Evolutionary conservation across 2,888 invertebrate genomes (phyloP).

Genomic region (Erebia epiphron): DNA sequence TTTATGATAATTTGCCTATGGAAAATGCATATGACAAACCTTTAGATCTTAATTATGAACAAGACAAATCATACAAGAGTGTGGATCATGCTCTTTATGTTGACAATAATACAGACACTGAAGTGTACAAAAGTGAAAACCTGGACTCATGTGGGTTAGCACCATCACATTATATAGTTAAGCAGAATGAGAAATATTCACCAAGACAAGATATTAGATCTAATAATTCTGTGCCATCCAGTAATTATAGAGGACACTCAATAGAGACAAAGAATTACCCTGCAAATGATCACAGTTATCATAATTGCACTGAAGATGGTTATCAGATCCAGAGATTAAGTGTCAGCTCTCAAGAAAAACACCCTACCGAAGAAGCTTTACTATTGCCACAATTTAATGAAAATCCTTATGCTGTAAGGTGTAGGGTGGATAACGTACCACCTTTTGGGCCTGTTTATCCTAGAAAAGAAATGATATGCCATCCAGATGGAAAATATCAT

Average conservation of each 20-base stretch:
- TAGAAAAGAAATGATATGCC: constrained; percentile 64
- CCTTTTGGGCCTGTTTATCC: constrained; percentile 65
- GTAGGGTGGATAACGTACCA: constrained; percentile 59
- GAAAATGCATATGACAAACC: constrained; percentile 80
- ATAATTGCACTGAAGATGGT: constrained; percentile 63
- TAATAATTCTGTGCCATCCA: constrained; percentile 55
- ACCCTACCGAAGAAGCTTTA: constrained; percentile 64
- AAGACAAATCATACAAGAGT: constrained; percentile 78
- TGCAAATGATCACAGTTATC: constrained; percentile 62
- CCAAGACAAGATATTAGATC: constrained; percentile 66
- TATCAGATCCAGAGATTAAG: constrained; percentile 71
- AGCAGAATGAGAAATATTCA: constrained; percentile 68
- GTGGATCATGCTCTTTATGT: constrained; percentile 78
- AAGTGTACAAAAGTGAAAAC: constrained; percentile 61
- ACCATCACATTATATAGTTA: constrained; percentile 57
- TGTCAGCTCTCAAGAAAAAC: constrained; percentile 69
- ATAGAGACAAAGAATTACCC: constrained; percentile 62
- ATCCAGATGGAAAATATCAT: constrained; percentile 68
- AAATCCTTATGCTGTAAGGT: constrained; percentile 57
- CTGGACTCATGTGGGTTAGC: constrained; percentile 58
- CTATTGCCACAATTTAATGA: constrained; percentile 66
- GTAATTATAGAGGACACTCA: constrained; percentile 56
- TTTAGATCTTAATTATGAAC: constrained; percentile 72
- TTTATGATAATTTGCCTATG: constrained; percentile 72
- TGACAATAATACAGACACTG: constrained; percentile 64